Conservation (phyloP, 1,140 invertebrate genomes). For the Nasonia vitripennis region DNA sequence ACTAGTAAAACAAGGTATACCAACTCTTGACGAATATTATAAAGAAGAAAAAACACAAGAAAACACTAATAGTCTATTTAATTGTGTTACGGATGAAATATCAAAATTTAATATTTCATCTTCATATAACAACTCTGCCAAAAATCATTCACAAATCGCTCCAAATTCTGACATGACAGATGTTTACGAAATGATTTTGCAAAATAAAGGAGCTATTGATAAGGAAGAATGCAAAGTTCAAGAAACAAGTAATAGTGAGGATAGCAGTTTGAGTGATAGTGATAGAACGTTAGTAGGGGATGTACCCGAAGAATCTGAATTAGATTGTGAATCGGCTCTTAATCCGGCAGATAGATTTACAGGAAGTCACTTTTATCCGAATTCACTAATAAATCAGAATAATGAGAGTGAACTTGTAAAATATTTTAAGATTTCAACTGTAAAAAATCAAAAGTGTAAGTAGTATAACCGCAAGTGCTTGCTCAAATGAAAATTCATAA, state of each 20-base stretch:
- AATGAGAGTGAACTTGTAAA: slow-evolving; percentile 12
- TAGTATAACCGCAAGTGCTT: neutral
- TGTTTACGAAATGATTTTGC: neutral
- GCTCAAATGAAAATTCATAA: too few species aligned
- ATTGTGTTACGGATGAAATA: neutral
- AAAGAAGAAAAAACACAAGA: slow-evolving; percentile 48
- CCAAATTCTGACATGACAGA: neutral
- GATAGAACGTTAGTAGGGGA: slow-evolving; percentile 83
- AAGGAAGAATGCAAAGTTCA: slow-evolving; percentile 46
- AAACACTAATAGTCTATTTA: neutral
- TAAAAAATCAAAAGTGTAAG: slow-evolving; percentile 30
- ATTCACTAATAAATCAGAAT: neutral
- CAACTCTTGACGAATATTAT: slow-evolving; percentile 68
- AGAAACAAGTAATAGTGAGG: slow-evolving; percentile 83
- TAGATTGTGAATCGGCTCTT: slow-evolving; percentile 5
- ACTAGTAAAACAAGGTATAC: slow-evolving; percentile 76
- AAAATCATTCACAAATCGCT: neutral
- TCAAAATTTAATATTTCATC: neutral
- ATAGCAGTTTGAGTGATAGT: slow-evolving; percentile 86
- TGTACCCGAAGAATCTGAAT: slow-evolving; percentile 72
- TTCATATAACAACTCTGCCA: neutral
- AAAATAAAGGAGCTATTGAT: neutral
- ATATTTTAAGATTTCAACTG: slow-evolving; percentile 27
- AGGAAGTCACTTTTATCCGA: neutral
- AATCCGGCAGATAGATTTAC: neutral